These are phyloP conservation scores for Gorsachius goisagi DNA, from an alignment of 2,113 vertebrate genomes.

Conservation along the genomic window DNA sequence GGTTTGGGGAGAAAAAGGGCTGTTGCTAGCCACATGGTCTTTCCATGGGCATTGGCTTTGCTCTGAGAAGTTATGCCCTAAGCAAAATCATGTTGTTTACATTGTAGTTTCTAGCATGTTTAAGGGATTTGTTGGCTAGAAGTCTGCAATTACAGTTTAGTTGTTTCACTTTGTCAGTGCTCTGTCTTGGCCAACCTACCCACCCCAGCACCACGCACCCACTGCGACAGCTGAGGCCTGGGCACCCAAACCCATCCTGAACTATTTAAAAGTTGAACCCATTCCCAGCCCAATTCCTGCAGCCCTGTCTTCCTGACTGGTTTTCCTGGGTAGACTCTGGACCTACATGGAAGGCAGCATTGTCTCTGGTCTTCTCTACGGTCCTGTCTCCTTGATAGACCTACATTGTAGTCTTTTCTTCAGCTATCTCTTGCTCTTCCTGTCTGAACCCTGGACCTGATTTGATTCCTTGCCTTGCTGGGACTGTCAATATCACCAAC, in stretches of 20 bases:
- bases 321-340: neutral
- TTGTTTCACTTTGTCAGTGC: neutral
- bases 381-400: neutral
- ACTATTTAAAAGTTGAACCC: neutral
- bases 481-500: neutral
- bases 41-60: rapidly evolving
- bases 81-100: neutral
- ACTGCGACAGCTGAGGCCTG: neutral
- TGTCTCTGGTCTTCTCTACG: neutral
- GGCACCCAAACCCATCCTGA: neutral
- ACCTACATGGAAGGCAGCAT: neutral
- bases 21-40: neutral
- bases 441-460: neutral
- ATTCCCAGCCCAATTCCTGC: neutral
- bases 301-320: neutral
- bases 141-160: neutral
- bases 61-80: rapidly evolving
- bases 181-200: neutral
- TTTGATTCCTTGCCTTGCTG: neutral
- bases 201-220: neutral
- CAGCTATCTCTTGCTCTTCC: neutral
- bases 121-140: neutral
- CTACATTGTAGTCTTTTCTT: neutral
- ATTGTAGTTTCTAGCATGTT: neutral
- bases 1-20: neutral